Conservation (phyloP, 2,797 vertebrate species). For the Etheostoma perlongum region DNA sequence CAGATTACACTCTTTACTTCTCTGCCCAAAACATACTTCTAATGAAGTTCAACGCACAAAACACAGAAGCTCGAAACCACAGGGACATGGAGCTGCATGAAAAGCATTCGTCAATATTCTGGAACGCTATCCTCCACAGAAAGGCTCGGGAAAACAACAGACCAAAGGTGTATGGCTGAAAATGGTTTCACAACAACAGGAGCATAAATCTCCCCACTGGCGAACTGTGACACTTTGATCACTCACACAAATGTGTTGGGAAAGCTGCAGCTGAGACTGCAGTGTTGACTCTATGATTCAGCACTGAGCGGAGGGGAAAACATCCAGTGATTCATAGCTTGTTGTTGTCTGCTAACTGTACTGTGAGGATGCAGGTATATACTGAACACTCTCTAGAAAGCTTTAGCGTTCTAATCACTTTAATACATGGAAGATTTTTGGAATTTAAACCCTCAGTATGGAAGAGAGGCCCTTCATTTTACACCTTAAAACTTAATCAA, state of each 20-base stretch:
- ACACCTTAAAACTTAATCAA: background rate
- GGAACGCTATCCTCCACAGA: background rate
- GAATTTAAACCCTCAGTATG: background rate
- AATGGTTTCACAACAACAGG: conserved; percentile 33
- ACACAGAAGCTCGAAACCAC: background rate
- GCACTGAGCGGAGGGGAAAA: conserved; percentile 37
- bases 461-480: background rate
- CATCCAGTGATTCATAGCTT: conserved; percentile 49
- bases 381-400: no score
- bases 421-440: background rate
- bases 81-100: background rate
- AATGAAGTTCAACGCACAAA: background rate
- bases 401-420: background rate
- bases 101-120: background rate
- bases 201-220: conserved; percentile 34
- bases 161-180: conserved; percentile 18
- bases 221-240: conserved; percentile 37
- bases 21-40: conserved; percentile 11
- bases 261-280: conserved; percentile 52
- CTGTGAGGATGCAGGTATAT: background rate
- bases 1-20: conserved; percentile 3
- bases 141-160: background rate
- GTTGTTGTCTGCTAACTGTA: conserved; percentile 38
- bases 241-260: conserved; percentile 39
- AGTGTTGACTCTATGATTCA: conserved; percentile 52